Evolutionary conservation across 2,888 invertebrate genomes (phyloP).

Genomic region (Agrochola litura): DNA sequence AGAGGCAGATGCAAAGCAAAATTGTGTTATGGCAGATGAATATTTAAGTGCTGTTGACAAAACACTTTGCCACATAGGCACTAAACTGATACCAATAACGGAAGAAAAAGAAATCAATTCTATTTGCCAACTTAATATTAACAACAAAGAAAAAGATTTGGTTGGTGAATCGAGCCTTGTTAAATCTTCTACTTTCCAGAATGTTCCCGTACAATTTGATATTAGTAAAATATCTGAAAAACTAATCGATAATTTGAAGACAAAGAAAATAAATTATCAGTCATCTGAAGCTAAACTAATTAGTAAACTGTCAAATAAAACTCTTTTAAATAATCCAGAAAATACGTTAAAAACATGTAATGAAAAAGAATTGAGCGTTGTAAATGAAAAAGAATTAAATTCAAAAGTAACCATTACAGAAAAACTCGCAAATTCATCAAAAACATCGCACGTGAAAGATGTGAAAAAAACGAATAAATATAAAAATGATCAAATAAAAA

Average conservation of each 20-base stretch:
- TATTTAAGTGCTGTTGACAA: slow-evolving; percentile 33
- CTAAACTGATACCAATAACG: slow-evolving; percentile 37
- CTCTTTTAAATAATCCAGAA: slow-evolving; percentile 1
- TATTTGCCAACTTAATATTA: neutral
- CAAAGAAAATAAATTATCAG: slow-evolving; percentile 11
- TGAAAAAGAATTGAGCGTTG: neutral
- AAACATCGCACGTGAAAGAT: slow-evolving; percentile 36
- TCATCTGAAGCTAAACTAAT: slow-evolving; percentile 8
- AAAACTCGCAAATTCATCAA: neutral
- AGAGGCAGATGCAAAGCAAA: neutral
- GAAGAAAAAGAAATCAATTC: slow-evolving; percentile 11
- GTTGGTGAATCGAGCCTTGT: neutral
- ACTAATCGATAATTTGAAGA: slow-evolving; percentile 13
- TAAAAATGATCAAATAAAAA: slow-evolving; percentile 35
- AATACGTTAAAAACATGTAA: neutral
- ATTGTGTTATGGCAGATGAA: slow-evolving; percentile 3
- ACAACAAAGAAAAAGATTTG: neutral
- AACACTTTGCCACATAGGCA: slow-evolving; percentile 16
- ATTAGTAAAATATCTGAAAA: slow-evolving; percentile 37
- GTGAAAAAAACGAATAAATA: slow-evolving; percentile 43
- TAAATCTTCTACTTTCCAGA: slow-evolving; percentile 9
- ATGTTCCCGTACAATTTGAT: slow-evolving; percentile 26
- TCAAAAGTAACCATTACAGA: neutral
- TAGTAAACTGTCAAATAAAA: neutral
- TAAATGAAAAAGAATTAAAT: neutral